phyloP scores from a whole-genome alignment of 2,888 invertebrate species.

The Andrena bucephala region DNA sequence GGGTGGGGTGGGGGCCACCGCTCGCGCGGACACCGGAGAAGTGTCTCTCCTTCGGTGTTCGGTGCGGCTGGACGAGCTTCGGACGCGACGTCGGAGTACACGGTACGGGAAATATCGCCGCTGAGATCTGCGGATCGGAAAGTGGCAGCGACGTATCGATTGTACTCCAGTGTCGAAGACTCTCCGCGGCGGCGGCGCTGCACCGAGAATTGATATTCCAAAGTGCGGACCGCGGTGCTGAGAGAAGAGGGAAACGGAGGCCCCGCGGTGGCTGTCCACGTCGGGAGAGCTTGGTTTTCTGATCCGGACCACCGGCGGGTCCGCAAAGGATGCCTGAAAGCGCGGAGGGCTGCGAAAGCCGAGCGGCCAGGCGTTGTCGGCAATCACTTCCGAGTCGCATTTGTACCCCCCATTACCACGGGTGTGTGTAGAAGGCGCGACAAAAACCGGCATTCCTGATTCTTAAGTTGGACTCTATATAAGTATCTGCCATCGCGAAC shows the following conservation, averaged over 20 bases:
- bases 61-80: too few relatives aligned
- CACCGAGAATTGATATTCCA: neutral
- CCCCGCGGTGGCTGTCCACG: conserved; percentile 7
- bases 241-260: neutral
- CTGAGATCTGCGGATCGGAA: too few relatives aligned
- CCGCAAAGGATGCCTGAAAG: conserved; percentile 22
- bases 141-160: too few relatives aligned
- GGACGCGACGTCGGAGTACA: too few relatives aligned
- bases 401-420: conserved; percentile 73
- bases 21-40: too few relatives aligned
- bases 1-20: too few relatives aligned
- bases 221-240: neutral
- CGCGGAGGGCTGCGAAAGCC: conserved; percentile 39
- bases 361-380: conserved; percentile 41
- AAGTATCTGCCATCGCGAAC: conserved; percentile 84
- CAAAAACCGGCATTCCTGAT: conserved; percentile 83
- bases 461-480: conserved; percentile 83
- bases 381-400: conserved; percentile 74
- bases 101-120: too few relatives aligned
- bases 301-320: neutral
- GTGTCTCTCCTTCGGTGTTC: too few relatives aligned
- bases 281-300: conserved; percentile 20
- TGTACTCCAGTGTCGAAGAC: neutral
- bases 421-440: conserved; percentile 79
- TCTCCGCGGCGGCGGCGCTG: neutral